A percentile compares a stretch with the other conserved stretches of the same genome.
These are phyloP conservation scores for Thalpophila matura DNA, from an alignment of 2,888 invertebrate species.

Conservation along the genomic window DNA sequence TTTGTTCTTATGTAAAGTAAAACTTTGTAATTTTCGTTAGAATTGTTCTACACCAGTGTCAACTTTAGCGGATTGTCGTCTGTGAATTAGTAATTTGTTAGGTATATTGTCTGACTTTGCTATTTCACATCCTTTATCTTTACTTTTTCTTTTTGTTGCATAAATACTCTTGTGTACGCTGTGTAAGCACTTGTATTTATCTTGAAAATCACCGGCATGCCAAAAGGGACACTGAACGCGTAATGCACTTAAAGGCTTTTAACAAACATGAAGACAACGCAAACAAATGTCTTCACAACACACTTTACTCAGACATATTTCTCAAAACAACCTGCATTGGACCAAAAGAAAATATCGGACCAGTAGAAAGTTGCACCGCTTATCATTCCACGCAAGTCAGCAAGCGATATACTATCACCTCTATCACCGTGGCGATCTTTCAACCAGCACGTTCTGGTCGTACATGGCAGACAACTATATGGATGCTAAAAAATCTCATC, in stretches of 20 bases:
- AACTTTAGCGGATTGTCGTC: constrained; percentile 40
- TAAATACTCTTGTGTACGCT: constrained; percentile 3
- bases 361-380: constrained; percentile 38
- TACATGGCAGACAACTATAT: constrained; percentile 20
- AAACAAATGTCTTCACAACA: constrained; percentile 29
- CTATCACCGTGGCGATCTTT: constrained; percentile 41
- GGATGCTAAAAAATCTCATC: constrained; percentile 13
- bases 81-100: constrained; percentile 51
- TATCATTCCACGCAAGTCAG: constrained; percentile 41
- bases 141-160: constrained; percentile 30
- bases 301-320: constrained; percentile 10
- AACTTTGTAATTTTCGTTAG: constrained; percentile 59
- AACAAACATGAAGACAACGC: constrained; percentile 38
- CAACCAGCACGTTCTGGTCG: constrained; percentile 14
- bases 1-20: constrained; percentile 67
- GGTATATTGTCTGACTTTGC: constrained; percentile 39
- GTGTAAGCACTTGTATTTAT: constrained; percentile 22
- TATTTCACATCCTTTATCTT: constrained; percentile 28
- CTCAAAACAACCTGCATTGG: constrained; percentile 2
- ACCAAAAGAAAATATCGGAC: constrained; percentile 18
- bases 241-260: constrained; percentile 45
- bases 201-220: constrained; percentile 22
- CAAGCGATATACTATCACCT: constrained; percentile 44
- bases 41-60: constrained; percentile 49
- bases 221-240: constrained; percentile 13